phyloP scores from a whole-genome alignment of 2,797 vertebrate genomes.

The Pseudomugil gertrudae region DNA sequence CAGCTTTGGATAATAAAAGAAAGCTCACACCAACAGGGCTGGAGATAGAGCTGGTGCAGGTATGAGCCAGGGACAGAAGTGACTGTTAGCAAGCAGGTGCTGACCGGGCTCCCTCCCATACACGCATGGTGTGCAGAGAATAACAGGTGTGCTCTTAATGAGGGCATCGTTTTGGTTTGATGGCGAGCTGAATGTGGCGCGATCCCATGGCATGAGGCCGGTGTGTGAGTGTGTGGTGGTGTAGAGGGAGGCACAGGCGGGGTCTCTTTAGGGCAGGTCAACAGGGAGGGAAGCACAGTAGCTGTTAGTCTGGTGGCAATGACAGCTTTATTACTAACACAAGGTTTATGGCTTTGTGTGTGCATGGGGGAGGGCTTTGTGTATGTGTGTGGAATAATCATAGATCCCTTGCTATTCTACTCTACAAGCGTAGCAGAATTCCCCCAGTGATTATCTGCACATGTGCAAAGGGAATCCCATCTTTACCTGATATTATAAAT shows the following conservation, averaged over 20 bases:
- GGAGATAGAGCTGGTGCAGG: conserved; percentile 12
- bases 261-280: conserved; percentile 51
- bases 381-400: conserved; percentile 13
- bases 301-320: conserved; percentile 59
- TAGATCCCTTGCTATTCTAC: conserved; percentile 32
- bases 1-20: conserved; percentile 27
- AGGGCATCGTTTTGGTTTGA: conserved; percentile 50
- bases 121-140: conserved; percentile 53
- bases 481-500: neutral
- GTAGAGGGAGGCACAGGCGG: conserved; percentile 4
- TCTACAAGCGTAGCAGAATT: conserved; percentile 21
- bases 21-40: conserved; percentile 27
- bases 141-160: conserved; percentile 67
- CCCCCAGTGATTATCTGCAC: neutral
- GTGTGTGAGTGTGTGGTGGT: conserved; percentile 15
- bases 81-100: conserved; percentile 42
- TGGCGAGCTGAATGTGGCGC: conserved; percentile 24
- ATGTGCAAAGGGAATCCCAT: neutral
- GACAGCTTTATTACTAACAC: conserved; percentile 67
- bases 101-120: conserved; percentile 44
- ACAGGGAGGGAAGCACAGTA: conserved; percentile 58
- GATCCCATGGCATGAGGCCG: neutral
- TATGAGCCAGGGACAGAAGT: conserved; percentile 59
- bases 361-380: conserved; percentile 30
- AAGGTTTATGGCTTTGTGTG: conserved; percentile 53